Evolutionary conservation across 2,888 invertebrate genomes (phyloP).

Genomic region (Hetaerina titia): DNA sequence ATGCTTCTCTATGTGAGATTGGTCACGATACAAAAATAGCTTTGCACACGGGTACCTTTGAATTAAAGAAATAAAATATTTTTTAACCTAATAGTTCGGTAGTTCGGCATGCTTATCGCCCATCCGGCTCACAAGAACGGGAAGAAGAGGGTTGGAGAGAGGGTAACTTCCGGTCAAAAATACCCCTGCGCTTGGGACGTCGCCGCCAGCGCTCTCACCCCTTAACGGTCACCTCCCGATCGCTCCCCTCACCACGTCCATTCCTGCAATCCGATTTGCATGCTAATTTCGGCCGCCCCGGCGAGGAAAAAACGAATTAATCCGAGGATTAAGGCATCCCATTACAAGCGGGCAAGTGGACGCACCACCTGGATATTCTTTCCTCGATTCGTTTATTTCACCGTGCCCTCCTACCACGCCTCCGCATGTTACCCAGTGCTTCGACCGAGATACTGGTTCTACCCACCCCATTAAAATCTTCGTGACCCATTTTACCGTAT

Average conservation of each 20-base stretch:
- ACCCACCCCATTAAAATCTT: background rate
- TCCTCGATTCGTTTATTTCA: background rate
- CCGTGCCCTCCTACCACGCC: background rate
- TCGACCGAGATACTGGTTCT: background rate
- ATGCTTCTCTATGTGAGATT: too few relatives aligned
- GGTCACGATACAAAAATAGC: too few relatives aligned
- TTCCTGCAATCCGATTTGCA: background rate
- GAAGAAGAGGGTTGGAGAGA: background rate
- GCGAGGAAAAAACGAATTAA: background rate
- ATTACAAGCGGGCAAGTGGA: background rate
- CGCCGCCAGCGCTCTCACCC: too few relatives aligned
- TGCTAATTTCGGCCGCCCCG: background rate
- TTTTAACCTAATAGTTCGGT: too few relatives aligned
- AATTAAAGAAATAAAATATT: too few relatives aligned
- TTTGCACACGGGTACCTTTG: too few relatives aligned
- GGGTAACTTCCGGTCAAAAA: background rate
- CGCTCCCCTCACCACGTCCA: background rate
- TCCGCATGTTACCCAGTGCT: too few relatives aligned
- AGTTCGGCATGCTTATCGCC: too few relatives aligned
- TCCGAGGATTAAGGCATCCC: conserved; percentile 20
- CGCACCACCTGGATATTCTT: background rate
- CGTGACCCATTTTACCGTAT: background rate
- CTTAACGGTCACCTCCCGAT: background rate
- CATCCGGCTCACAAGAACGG: too few relatives aligned
- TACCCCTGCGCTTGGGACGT: background rate